These are phyloP conservation scores for Clarias magur DNA, from an alignment of 2,113 vertebrate genomes.

Conservation along the genomic window DNA sequence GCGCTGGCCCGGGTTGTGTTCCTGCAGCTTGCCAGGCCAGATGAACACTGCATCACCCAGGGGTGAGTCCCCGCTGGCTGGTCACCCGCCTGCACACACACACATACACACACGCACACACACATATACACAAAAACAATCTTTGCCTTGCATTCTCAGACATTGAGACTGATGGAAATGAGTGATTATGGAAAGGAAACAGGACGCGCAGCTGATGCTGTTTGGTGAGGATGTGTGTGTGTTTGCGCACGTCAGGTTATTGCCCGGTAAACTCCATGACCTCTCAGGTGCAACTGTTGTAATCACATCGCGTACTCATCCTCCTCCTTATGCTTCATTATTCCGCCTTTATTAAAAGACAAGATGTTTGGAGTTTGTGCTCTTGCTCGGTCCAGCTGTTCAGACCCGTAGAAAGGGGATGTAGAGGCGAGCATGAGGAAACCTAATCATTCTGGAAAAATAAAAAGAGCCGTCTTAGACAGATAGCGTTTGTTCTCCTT, in stretches of 20 bases:
- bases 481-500: not conserved
- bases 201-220: slow-evolving; percentile 51
- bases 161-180: slow-evolving; percentile 58
- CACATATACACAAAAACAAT: not conserved
- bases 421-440: not conserved
- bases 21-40: slow-evolving; percentile 52
- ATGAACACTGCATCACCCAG: slow-evolving; percentile 59
- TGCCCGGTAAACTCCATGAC: slow-evolving; percentile 44
- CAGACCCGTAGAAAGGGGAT: not conserved
- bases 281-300: not conserved
- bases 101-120: not conserved
- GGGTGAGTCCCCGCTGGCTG: slow-evolving; percentile 65
- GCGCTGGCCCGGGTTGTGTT: slow-evolving; percentile 39
- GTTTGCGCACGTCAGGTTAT: slow-evolving; percentile 50
- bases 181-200: slow-evolving; percentile 58
- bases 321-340: slow-evolving; percentile 36
- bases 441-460: not conserved
- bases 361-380: slow-evolving; percentile 12
- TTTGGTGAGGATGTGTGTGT: slow-evolving; percentile 46
- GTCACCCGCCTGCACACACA: slow-evolving; percentile 60
- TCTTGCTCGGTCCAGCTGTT: not conserved
- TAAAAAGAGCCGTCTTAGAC: not conserved
- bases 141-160: slow-evolving; percentile 64
- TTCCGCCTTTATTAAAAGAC: slow-evolving; percentile 43
- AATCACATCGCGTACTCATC: not conserved